These are phyloP conservation scores for Pseudorhombus dupliciocellatus DNA, from an alignment of 2,113 vertebrate species.

Conservation along the genomic window DNA sequence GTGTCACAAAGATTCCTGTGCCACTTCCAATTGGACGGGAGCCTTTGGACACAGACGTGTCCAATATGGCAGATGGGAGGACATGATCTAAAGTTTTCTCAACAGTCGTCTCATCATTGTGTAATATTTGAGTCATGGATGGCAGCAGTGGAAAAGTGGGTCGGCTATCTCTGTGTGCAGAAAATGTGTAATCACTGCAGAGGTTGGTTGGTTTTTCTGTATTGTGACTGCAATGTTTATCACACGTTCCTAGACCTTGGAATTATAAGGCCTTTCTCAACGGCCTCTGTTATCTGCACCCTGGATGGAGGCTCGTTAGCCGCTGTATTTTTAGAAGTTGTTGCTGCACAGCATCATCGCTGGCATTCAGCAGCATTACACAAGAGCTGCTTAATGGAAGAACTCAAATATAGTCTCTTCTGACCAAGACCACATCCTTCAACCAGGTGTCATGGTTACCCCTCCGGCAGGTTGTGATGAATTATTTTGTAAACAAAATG, in stretches of 20 bases:
- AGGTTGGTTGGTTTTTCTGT: conserved; percentile 10
- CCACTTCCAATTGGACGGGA: neutral
- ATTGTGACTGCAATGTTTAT: neutral
- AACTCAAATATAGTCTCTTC: too few species aligned
- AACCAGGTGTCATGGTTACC: too few species aligned
- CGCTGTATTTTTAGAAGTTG: too few species aligned
- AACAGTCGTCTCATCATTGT: conserved; percentile 22
- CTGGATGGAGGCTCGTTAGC: too few species aligned
- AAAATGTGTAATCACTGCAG: neutral
- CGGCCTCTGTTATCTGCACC: too few species aligned
- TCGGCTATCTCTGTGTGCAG: conserved; percentile 22
- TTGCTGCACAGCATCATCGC: too few species aligned
- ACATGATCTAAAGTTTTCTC: conserved; percentile 26
- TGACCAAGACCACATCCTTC: too few species aligned
- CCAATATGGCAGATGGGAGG: conserved; percentile 6
- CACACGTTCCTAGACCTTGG: too few species aligned
- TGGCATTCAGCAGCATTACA: too few species aligned
- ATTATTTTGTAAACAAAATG: too few species aligned
- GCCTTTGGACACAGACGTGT: neutral
- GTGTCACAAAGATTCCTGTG: conserved; percentile 4
- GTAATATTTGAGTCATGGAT: conserved; percentile 47
- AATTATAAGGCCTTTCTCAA: neutral
- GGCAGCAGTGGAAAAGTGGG: conserved; percentile 47
- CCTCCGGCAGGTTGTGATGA: too few species aligned
- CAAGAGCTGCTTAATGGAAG: too few species aligned